A percentile compares a stretch with the other conserved stretches of the same genome.
These are phyloP conservation scores for Cheilosia urbana DNA, from an alignment of 2,888 invertebrate species.

Conservation along the genomic window DNA sequence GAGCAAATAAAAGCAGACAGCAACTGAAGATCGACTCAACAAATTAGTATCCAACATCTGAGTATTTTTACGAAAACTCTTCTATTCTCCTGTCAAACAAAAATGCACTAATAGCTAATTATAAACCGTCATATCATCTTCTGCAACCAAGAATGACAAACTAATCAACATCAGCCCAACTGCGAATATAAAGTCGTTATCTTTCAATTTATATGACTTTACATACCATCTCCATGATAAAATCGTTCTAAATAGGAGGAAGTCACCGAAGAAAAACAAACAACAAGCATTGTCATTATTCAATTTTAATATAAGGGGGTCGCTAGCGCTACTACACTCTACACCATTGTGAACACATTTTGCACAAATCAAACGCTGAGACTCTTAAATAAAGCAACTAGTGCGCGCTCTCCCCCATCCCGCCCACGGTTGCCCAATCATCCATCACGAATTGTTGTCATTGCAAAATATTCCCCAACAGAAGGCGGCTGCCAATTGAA, in stretches of 20 bases:
- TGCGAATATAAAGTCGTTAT: conserved; percentile 25
- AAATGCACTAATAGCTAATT: not conserved
- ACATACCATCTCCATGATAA: conserved; percentile 47
- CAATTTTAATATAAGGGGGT: conserved; percentile 33
- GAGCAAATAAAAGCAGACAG: no score
- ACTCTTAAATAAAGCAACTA: conserved; percentile 39
- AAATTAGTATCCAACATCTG: no score
- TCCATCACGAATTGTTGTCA: conserved; percentile 13
- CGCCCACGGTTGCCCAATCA: not conserved
- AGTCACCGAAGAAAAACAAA: not conserved
- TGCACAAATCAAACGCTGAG: conserved; percentile 39
- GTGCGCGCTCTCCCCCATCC: conserved; percentile 1
- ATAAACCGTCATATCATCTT: not conserved
- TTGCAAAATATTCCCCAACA: conserved; percentile 62
- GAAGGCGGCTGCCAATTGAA: conserved; percentile 63
- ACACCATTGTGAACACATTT: conserved; percentile 25
- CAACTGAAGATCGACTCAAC: no score
- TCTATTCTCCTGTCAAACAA: not conserved
- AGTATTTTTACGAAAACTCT: no score
- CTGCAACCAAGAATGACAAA: not conserved
- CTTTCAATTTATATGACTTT: conserved; percentile 46
- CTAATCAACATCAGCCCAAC: conserved; percentile 20
- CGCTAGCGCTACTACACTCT: not conserved
- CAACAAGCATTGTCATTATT: conserved; percentile 11
- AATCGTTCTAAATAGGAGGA: conserved; percentile 33